Base-by-base conservation (phyloP, 35 echinoderm and acorn worm species). In the Hemicentrotus pulcherrimus region DNA sequence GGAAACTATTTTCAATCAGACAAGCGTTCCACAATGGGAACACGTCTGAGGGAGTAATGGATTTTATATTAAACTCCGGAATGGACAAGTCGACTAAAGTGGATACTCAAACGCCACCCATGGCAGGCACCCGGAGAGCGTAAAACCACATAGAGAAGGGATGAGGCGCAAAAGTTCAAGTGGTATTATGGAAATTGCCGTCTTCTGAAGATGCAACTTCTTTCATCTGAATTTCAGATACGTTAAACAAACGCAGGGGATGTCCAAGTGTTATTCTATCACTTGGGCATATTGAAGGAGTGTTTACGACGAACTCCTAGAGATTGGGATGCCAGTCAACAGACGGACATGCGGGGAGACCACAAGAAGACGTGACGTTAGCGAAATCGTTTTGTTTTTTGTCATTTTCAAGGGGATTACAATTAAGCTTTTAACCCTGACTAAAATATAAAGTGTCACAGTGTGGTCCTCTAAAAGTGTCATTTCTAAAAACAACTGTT, bases 231-330 rank as follows among this genome's bases (percentile, higher is more conserved):
- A 78, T 28, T 22, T 78, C 65, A 78, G 65, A 78, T 78, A 78
- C 65, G 65, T 78, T 78, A 78, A 78, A 78, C 65, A 78, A 78
- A 78, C 65, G 65, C 5, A 6, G 65, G 65, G 22, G 24, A 78
- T 78, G 65, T 78, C 65, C 65, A n/a, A 78, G 65, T 78, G 65
- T 78, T 78, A 78, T 78, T 78, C 65, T 78, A 78, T 78, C 65
- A 78, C 65, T 78, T 28, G 65, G 65, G 65, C 19, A 78, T 78
- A 78, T 7, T 78, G 65, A 78, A 78, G 65, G 65, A n/a, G 65
- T 78, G 65, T 78, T 78, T 78, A n/a, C 65, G 65, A n/a, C 65
- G 65, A 78, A 78, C 4, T n/a, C 65, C 22, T 78, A n/a, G 28
- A 78, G 24, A 28, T 78, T 55, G 65, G 19, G 22, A n/a, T 78